phyloP scores from a whole-genome alignment of 2,797 vertebrate genomes.

The Danio tinwini region DNA sequence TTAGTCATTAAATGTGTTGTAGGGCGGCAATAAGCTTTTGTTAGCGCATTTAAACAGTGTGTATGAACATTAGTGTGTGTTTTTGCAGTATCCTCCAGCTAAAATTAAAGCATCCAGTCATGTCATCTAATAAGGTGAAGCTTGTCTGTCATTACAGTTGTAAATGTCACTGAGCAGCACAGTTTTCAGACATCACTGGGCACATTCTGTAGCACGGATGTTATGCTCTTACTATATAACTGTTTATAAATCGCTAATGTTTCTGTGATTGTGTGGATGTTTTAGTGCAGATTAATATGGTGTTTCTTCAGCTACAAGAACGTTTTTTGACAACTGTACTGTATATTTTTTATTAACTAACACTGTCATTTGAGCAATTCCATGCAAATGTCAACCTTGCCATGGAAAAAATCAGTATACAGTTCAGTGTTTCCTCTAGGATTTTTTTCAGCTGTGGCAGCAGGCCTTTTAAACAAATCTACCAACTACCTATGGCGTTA shows the following conservation, averaged over 20 bases:
- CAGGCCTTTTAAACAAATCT: no score
- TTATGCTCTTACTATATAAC: conserved; percentile 31
- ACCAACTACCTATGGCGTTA: no score
- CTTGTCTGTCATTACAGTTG: conserved; percentile 35
- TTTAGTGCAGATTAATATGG: not conserved
- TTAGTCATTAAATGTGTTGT: not conserved
- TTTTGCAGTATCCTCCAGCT: conserved; percentile 72
- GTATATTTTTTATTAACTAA: not conserved
- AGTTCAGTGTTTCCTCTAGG: no score
- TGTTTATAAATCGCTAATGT: not conserved
- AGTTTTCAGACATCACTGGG: conserved; percentile 24
- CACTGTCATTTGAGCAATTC: no score
- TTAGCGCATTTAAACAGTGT: not conserved
- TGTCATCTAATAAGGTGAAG: conserved; percentile 59
- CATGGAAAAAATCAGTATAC: no score
- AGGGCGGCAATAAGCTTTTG: not conserved
- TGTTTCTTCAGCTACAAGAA: conserved; percentile 38
- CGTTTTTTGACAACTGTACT: not conserved
- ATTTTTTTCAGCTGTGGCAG: no score
- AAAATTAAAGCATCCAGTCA: conserved; percentile 42
- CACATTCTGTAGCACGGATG: conserved; percentile 40
- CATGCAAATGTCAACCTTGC: no score
- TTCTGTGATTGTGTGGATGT: conserved; percentile 19
- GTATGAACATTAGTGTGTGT: conserved; percentile 60
- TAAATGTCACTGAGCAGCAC: conserved; percentile 43